Conservation (phyloP, 2,797 vertebrate species). For the Petrocephalus schoutedeni region DNA sequence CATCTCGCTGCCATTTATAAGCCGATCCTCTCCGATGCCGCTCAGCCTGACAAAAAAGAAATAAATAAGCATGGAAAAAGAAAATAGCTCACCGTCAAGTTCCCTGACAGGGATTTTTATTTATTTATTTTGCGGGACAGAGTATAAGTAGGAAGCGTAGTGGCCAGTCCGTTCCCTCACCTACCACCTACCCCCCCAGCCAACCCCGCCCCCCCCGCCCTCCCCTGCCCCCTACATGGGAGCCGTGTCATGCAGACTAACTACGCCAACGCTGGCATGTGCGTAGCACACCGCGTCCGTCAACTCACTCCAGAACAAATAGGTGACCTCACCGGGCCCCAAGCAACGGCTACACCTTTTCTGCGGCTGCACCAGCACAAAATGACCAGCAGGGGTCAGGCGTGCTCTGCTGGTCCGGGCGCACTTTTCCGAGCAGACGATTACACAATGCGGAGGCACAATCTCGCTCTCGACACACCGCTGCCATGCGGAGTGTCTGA, state of each 20-base stretch:
- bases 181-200: too few relatives aligned
- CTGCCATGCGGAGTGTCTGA: not conserved
- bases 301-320: not conserved
- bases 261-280: not conserved
- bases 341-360: not conserved
- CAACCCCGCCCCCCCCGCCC: too few relatives aligned
- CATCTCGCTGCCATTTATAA: not conserved
- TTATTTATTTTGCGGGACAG: not conserved
- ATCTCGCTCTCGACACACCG: not conserved
- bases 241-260: not conserved
- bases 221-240: not conserved
- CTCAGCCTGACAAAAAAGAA: not conserved
- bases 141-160: not conserved
- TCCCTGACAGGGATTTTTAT: not conserved
- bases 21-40: not conserved
- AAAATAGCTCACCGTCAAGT: not conserved
- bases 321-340: not conserved
- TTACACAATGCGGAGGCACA: not conserved
- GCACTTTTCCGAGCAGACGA: not conserved
- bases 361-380: not conserved
- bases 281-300: not conserved
- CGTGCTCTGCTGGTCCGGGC: not conserved
- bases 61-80: not conserved
- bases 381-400: slow-evolving; percentile 24
- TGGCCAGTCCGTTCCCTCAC: not conserved